phyloP scores from a whole-genome alignment of 2,113 vertebrate genomes.

The Trogon surrucura region DNA sequence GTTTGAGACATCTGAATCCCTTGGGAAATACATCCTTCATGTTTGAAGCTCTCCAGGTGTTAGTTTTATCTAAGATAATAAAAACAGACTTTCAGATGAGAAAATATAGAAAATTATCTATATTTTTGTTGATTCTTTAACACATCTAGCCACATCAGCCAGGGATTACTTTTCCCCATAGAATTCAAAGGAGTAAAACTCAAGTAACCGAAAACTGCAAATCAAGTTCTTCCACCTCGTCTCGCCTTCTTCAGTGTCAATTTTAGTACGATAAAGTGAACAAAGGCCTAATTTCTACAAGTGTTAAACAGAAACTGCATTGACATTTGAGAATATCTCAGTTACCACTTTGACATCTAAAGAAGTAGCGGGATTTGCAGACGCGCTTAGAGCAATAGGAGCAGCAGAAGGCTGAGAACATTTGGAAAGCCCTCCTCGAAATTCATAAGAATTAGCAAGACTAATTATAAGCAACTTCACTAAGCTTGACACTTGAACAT shows the following conservation, averaged over 20 bases:
- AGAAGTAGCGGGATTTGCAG: background rate
- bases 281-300: constrained; percentile 9
- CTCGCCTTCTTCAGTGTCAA: background rate
- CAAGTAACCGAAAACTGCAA: background rate
- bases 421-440: constrained; percentile 8
- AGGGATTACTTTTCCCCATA: background rate
- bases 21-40: background rate
- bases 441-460: constrained; percentile 48
- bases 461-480: constrained; percentile 40
- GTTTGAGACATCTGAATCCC: constrained; percentile 3
- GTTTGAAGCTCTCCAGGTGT: background rate
- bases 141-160: fast-evolving
- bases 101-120: background rate
- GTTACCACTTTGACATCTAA: constrained; percentile 44
- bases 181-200: background rate
- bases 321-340: constrained; percentile 60
- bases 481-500: background rate
- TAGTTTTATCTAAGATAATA: background rate
- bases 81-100: background rate
- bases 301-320: background rate
- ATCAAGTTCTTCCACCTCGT: background rate
- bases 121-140: background rate
- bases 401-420: constrained; percentile 55
- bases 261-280: background rate
- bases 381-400: background rate